A percentile compares a stretch with the other conserved stretches of the same genome.
These are phyloP conservation scores for Adrianichthys oophorus DNA, from an alignment of 2,797 vertebrate genomes.

Conservation along the genomic window DNA sequence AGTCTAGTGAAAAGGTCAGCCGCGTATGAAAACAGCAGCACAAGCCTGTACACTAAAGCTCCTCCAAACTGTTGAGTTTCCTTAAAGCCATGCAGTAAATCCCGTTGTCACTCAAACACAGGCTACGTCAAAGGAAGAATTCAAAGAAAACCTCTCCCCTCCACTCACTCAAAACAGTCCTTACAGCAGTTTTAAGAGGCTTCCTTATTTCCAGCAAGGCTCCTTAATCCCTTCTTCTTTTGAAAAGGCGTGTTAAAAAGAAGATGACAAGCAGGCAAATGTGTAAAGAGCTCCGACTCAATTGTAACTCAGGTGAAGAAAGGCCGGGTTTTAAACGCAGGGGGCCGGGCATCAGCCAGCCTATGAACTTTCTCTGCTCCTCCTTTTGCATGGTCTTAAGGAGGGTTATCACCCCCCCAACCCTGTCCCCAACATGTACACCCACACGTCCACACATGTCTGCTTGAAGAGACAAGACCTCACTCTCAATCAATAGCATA, in stretches of 20 bases:
- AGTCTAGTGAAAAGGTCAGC: neutral
- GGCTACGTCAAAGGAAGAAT: too few relatives aligned
- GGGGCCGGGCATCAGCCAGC: slow-evolving; percentile 67
- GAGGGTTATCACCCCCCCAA: neutral
- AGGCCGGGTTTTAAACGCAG: slow-evolving; percentile 65
- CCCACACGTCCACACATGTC: slow-evolving; percentile 12
- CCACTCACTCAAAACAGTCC: slow-evolving; percentile 30
- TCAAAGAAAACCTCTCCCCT: slow-evolving; percentile 7
- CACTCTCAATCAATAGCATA: too few relatives aligned
- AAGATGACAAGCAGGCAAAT: slow-evolving; percentile 10
- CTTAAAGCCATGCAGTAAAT: too few relatives aligned
- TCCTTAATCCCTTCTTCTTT: too few relatives aligned
- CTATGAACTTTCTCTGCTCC: slow-evolving; percentile 61
- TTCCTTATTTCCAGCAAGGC: neutral
- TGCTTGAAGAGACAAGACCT: neutral
- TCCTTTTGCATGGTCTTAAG: slow-evolving; percentile 17
- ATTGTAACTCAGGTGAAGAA: slow-evolving; percentile 67
- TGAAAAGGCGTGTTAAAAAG: neutral
- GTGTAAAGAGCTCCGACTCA: slow-evolving; percentile 34
- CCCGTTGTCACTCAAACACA: too few relatives aligned
- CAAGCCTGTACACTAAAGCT: too few relatives aligned
- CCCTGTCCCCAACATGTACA: neutral
- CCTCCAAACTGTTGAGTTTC: neutral
- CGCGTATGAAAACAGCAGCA: neutral
- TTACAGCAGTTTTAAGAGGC: neutral